Percentiles rank a stretch among this genome's conserved stretches.
phyloP scores from a whole-genome alignment of 2,888 invertebrate genomes.

The Drosophila lacicola region DNA sequence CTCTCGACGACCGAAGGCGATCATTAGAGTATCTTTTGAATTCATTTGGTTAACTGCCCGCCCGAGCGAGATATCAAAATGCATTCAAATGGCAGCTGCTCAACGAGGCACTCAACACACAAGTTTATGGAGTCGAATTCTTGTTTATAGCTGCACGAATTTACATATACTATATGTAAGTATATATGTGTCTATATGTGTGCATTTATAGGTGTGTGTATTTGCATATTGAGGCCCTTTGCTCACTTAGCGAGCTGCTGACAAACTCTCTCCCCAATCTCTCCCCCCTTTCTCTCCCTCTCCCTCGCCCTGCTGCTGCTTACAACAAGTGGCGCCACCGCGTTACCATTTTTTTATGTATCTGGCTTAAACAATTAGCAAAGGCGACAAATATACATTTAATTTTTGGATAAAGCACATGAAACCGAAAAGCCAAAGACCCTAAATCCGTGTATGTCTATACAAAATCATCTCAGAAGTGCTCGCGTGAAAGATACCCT shows the following conservation, averaged over 20 bases:
- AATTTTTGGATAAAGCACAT: constrained; percentile 6
- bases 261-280: background rate
- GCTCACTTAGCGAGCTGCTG: constrained; percentile 27
- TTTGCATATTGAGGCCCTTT: constrained; percentile 38
- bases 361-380: constrained; percentile 15
- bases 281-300: background rate
- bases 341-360: background rate
- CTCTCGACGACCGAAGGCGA: background rate
- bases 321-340: constrained; percentile 46
- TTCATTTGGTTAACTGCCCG: constrained; percentile 20
- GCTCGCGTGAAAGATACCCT: background rate
- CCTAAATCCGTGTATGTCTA: constrained; percentile 1
- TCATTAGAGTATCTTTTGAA: constrained; percentile 17
- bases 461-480: background rate
- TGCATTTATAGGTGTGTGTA: constrained; percentile 1
- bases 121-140: constrained; percentile 14
- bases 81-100: constrained; percentile 26
- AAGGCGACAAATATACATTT: constrained; percentile 1
- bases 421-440: background rate
- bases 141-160: background rate
- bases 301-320: background rate
- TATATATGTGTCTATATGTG: background rate
- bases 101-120: background rate
- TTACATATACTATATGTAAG: background rate
- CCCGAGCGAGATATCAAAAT: constrained; percentile 21